Conservation (phyloP, 2,113 vertebrate genomes). For the Orthonyx spaldingii region DNA sequence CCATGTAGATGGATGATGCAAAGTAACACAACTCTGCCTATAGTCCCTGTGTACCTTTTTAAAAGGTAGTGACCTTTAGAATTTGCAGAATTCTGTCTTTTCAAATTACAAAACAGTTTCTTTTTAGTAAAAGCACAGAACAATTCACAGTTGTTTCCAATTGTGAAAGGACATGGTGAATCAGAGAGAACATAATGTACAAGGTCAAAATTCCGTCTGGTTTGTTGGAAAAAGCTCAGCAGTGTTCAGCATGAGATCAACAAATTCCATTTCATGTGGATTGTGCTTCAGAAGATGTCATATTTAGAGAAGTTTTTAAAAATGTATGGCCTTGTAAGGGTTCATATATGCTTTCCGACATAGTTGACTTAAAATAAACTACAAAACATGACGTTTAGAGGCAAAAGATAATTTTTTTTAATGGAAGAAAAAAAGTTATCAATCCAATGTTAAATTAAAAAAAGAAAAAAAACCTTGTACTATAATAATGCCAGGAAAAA, state of each 20-base stretch:
- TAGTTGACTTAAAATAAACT: neutral
- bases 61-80: neutral
- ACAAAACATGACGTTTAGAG: neutral
- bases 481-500: neutral
- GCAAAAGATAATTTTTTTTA: neutral
- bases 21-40: neutral
- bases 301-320: neutral
- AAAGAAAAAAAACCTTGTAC: neutral
- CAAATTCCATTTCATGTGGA: neutral
- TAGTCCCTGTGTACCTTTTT: neutral
- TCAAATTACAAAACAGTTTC: neutral
- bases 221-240: neutral
- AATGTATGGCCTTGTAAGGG: neutral
- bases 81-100: neutral
- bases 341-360: neutral
- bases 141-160: neutral
- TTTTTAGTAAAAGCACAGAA: neutral
- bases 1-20: neutral
- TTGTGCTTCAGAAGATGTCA: neutral
- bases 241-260: neutral
- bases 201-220: constrained; percentile 9
- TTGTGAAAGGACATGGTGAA: neutral
- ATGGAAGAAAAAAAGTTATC: neutral
- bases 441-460: neutral
- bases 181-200: neutral